A percentile compares a stretch with the other conserved stretches of the same genome.
phyloP scores from a whole-genome alignment of 1,140 invertebrate genomes.

The Tribolium castaneum region DNA sequence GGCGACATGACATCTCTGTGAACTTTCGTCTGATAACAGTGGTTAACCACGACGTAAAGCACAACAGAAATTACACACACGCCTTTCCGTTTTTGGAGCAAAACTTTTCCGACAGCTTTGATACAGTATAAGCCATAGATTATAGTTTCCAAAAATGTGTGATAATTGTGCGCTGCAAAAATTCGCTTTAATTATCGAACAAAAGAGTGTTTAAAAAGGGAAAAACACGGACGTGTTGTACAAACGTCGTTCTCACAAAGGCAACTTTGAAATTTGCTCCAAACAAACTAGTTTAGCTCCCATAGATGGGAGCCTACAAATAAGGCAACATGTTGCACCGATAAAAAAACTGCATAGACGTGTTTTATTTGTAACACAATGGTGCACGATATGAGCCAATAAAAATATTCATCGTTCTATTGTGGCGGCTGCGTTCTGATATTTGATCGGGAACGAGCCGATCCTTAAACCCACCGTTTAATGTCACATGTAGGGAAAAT shows the following conservation, averaged over 20 bases:
- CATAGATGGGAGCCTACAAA: conserved; percentile 23
- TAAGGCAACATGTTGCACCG: conserved; percentile 14
- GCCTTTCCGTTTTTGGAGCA: neutral
- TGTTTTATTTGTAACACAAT: conserved; percentile 15
- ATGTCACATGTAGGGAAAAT: conserved; percentile 8
- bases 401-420: conserved; percentile 25
- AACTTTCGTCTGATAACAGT: neutral
- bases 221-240: neutral
- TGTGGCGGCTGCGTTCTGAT: neutral
- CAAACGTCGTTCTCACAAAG: conserved; percentile 6
- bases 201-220: neutral
- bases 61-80: neutral
- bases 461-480: neutral
- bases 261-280: neutral
- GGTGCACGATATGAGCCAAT: conserved; percentile 9
- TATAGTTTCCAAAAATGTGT: neutral
- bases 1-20: neutral
- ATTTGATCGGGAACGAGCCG: conserved; percentile 20
- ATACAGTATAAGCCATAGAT: too few relatives aligned
- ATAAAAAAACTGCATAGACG: conserved; percentile 19
- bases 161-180: neutral
- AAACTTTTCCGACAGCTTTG: neutral
- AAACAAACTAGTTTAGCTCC: conserved; percentile 11
- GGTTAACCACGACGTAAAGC: neutral
- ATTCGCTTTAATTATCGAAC: neutral